These are phyloP conservation scores for Cherax quadricarinatus DNA, from an alignment of 1,140 invertebrate species.

Conservation along the genomic window DNA sequence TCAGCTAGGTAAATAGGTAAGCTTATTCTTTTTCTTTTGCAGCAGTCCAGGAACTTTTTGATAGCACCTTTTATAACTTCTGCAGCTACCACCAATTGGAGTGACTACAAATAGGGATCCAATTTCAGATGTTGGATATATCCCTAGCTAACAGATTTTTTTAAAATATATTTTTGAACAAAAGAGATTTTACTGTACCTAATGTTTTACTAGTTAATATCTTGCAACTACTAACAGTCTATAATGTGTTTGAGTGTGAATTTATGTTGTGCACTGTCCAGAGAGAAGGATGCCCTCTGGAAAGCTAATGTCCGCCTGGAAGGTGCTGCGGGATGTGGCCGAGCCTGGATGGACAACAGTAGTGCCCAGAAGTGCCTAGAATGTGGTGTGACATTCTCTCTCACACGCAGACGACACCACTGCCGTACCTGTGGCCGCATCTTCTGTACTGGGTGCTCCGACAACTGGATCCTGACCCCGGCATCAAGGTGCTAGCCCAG, in stretches of 20 bases:
- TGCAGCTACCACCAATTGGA: too few species aligned
- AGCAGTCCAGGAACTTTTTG: too few species aligned
- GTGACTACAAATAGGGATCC: too few species aligned
- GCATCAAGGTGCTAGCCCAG: conserved; percentile 37
- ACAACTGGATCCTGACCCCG: conserved; percentile 60
- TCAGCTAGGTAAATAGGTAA: too few species aligned
- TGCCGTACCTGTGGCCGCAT: conserved; percentile 82
- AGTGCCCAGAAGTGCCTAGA: conserved; percentile 78
- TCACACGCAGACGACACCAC: conserved; percentile 81
- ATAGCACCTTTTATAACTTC: too few species aligned
- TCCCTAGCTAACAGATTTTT: too few species aligned
- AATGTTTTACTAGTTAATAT: too few species aligned
- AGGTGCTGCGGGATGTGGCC: conserved; percentile 26
- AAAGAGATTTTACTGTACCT: too few species aligned
- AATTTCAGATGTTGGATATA: too few species aligned
- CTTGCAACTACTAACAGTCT: background rate
- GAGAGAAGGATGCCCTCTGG: conserved; percentile 64
- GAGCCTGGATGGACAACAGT: conserved; percentile 78
- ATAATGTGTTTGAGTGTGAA: conserved; percentile 28
- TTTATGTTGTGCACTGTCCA: conserved; percentile 31
- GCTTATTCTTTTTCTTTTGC: too few species aligned
- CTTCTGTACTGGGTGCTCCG: conserved; percentile 81
- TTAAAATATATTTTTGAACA: too few species aligned
- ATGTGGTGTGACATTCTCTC: conserved; percentile 79
- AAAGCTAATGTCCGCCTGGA: conserved; percentile 39